Percentiles rank a stretch among this genome's conserved stretches.
Conservation (phyloP, 2,113 vertebrate species). For the Candoia aspera region DNA sequence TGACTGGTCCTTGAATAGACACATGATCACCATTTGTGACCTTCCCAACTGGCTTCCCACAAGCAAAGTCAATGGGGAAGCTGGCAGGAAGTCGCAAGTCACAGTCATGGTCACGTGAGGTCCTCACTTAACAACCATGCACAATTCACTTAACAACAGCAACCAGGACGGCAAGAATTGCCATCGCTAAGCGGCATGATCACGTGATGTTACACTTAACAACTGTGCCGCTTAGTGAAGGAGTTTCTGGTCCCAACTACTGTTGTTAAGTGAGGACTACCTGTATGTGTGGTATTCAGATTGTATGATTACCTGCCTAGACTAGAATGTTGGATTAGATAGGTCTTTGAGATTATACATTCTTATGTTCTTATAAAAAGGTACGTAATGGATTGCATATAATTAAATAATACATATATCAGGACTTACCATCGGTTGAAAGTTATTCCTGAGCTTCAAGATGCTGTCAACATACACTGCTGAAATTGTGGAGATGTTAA, state of each 20-base stretch:
- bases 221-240: neutral
- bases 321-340: neutral
- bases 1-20: neutral
- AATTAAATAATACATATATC: conserved; percentile 53
- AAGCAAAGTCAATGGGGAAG: neutral
- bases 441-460: conserved; percentile 54
- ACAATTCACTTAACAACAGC: neutral
- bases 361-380: neutral
- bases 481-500: conserved; percentile 36
- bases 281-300: conserved; percentile 21
- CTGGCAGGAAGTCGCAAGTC: neutral
- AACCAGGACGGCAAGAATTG: neutral
- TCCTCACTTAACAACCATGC: neutral
- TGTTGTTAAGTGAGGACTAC: neutral
- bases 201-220: neutral
- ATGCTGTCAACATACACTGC: conserved; percentile 47
- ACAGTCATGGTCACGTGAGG: neutral
- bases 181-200: neutral
- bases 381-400: conserved; percentile 31
- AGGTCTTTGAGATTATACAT: neutral
- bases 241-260: neutral
- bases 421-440: conserved; percentile 50
- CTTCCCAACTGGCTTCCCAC: neutral
- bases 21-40: neutral
- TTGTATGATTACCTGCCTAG: neutral